Base-by-base conservation (phyloP, 2,888 invertebrate species). In the Acleris laterana region DNA sequence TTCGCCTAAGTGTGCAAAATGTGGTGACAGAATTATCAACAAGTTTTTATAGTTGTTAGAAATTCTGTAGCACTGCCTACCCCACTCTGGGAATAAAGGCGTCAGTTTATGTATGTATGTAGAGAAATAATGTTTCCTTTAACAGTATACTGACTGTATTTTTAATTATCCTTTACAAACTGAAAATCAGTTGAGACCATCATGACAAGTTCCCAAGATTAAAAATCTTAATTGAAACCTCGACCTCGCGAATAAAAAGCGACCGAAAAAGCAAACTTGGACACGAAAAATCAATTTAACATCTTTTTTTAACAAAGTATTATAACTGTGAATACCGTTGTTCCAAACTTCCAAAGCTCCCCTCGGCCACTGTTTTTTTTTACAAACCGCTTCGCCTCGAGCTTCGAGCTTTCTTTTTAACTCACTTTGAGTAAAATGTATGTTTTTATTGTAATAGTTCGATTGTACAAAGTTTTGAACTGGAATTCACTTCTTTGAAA, bases 271-370 rank as follows among this genome's bases (percentile, higher is more conserved):
- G 60, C 25, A 60, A 61, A 61, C 52, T 52, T 44, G 61, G 61
- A 61, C 61, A 61, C 25, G 61, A 52, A 63, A 63, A 58, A 63
- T 63, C 52, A 63, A 63, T 63, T 63, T 46, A 42, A 63, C 63
- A 58, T 63, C 52, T 52, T 61, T 52, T 44, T 63, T 46, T 49
- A 46, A 46, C 57, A 63, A 63, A 63, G 63, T 63, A 63, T 58
- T 57, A 63, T 55, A 63, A 58, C 22, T 52, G 52, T n/a, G 57
- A 63, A 58, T 48, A 58, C 63, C 46, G 20, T 52, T 63, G 52
- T 58, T 63, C 48, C 25, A 38, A 63, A 63, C 58, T 58, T 52
- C 38, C 16, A 13, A 50, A 38, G 63, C 57, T 51, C 38, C 55
- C 56, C 17, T 53, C 32, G 19, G 53, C 42, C 42, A 38, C 42